These are phyloP conservation scores for Polia nebulosa DNA, from an alignment of 2,888 invertebrate species.

Conservation along the genomic window DNA sequence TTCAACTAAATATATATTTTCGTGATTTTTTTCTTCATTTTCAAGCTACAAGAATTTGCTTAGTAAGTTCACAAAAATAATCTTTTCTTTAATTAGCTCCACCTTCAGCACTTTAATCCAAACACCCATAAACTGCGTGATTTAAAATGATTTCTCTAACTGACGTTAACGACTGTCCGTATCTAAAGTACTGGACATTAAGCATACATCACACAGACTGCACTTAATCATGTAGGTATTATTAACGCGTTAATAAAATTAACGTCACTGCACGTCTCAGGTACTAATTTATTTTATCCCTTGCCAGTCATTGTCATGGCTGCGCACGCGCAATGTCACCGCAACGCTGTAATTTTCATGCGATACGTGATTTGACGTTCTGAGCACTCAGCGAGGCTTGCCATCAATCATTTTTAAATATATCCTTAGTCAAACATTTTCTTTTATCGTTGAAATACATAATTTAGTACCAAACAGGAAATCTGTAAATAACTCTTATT, in stretches of 20 bases:
- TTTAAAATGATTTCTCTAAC: conserved; percentile 21
- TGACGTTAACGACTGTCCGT: conserved; percentile 5
- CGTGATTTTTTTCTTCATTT: not conserved
- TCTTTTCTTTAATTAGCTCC: not conserved
- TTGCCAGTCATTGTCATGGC: conserved; percentile 59
- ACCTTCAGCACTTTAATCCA: not conserved
- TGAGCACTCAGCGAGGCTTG: conserved; percentile 20
- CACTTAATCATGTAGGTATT: conserved; percentile 53
- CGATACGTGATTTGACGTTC: conserved; percentile 48
- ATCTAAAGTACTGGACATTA: conserved; percentile 14
- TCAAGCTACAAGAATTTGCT: not conserved
- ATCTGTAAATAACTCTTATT: conserved; percentile 27
- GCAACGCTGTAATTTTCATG: conserved; percentile 52
- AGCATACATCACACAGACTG: conserved; percentile 1
- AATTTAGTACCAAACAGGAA: conserved; percentile 29
- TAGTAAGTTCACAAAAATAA: not conserved
- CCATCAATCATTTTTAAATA: conserved; percentile 49
- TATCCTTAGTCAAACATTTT: conserved; percentile 39
- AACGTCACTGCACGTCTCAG: conserved; percentile 46
- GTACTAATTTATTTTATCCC: conserved; percentile 52
- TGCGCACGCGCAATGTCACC: conserved; percentile 55
- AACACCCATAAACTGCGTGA: conserved; percentile 12
- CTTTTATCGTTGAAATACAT: conserved; percentile 36
- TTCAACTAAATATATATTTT: not conserved
- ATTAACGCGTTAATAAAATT: conserved; percentile 59